These are phyloP conservation scores for Ornithoptera alexandrae DNA, from an alignment of 2,888 invertebrate species.

Conservation along the genomic window DNA sequence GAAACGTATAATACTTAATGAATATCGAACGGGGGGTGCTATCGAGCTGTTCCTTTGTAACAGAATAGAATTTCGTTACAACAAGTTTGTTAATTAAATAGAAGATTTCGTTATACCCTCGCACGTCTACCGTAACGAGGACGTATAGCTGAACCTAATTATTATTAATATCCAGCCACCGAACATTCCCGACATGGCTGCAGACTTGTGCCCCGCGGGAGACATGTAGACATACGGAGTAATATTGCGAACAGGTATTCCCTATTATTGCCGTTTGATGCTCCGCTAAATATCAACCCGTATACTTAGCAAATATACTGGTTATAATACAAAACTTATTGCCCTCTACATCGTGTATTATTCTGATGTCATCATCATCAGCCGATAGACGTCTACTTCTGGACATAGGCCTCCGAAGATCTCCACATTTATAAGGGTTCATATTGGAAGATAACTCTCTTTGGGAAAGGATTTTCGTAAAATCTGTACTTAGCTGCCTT, in stretches of 20 bases:
- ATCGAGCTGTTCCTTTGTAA: neutral
- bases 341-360: too few relatives aligned
- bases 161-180: constrained; percentile 26
- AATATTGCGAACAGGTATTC: constrained; percentile 14
- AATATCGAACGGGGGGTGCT: neutral
- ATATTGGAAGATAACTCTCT: too few relatives aligned
- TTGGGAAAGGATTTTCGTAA: too few relatives aligned
- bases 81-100: constrained; percentile 4
- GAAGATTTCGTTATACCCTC: neutral
- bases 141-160: constrained; percentile 15
- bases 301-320: neutral
- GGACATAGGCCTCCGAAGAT: too few relatives aligned
- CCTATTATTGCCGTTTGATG: constrained; percentile 30
- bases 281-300: neutral
- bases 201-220: constrained; percentile 18
- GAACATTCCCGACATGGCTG: constrained; percentile 25
- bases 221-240: constrained; percentile 10
- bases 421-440: too few relatives aligned
- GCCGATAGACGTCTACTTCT: too few relatives aligned
- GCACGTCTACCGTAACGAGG: constrained; percentile 1
- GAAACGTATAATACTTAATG: neutral
- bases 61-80: neutral
- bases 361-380: too few relatives aligned
- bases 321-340: too few relatives aligned
- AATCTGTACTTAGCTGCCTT: too few relatives aligned